Conservation (phyloP, 2,888 invertebrate species). For the Eurytoma californica region DNA sequence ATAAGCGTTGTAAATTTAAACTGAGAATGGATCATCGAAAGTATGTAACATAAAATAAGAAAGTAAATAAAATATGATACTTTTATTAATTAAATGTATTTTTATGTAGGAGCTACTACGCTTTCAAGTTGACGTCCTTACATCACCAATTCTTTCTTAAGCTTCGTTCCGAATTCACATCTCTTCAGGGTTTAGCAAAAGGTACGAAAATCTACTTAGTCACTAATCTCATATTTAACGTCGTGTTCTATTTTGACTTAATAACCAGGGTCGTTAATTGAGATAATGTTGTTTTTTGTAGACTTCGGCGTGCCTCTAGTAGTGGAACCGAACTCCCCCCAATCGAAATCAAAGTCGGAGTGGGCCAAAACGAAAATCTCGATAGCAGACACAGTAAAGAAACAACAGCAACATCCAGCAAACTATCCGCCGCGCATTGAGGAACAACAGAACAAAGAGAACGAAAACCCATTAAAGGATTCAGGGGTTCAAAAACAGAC, state of each 20-base stretch:
- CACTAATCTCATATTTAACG: not conserved
- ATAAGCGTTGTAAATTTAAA: conserved; percentile 82
- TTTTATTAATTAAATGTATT: conserved; percentile 29
- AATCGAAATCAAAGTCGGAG: conserved; percentile 64
- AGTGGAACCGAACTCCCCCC: conserved; percentile 64
- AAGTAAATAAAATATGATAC: not conserved
- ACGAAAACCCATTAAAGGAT: conserved; percentile 74
- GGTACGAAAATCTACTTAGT: conserved; percentile 62
- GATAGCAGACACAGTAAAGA: conserved; percentile 66
- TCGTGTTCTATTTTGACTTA: too few relatives aligned
- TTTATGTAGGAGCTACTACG: conserved; percentile 81
- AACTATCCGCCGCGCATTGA: conserved; percentile 75
- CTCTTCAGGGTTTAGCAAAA: conserved; percentile 74
- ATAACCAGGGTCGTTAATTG: not conserved
- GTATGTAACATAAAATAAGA: conserved; percentile 67
- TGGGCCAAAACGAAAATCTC: conserved; percentile 69
- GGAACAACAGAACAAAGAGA: conserved; percentile 82
- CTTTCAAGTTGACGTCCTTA: conserved; percentile 86
- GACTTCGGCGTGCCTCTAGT: conserved; percentile 74
- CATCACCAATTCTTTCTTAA: conserved; percentile 87
- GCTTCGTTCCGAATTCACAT: conserved; percentile 83
- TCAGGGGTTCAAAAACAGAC: conserved; percentile 38
- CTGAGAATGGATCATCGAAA: conserved; percentile 85
- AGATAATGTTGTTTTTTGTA: conserved; percentile 52
- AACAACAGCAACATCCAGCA: conserved; percentile 55